Evolutionary conservation across 37 sponge, comb jelly and placozoan genomes (phyloP), one percentile per base, ranked within the genome.

Genomic region (Oopsacas minuta): DNA sequence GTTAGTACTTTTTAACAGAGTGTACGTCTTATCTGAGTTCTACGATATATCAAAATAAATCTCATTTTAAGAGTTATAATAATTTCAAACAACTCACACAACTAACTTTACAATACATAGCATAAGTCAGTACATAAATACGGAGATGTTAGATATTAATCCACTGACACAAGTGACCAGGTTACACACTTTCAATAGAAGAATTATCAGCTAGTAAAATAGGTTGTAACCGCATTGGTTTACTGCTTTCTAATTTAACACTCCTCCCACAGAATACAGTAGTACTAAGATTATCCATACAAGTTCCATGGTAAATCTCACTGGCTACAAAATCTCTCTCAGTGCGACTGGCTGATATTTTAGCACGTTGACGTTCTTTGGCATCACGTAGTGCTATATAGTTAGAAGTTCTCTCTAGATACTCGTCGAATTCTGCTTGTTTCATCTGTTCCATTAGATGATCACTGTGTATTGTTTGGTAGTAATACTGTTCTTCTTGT

Each of bases 341-440:
- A 25, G 30, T 25, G 32, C 75, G 20, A 34, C 75, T 61, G 75
- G 75, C 75, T 10, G 75, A 61, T 10, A 61, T 12, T 34, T 61
- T 61, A n/a, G 75, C 75, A n/a, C 75, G 75, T 34, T 61, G 75
- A 32, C 75, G 22, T 34, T 61, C 75, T 34, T 61, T 61, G 32
- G 75, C 75, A 12, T 61, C 75, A 32, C 75, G 7, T n/a, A 93
- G 82, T 23, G 85, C 39, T 52, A 89, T 37, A 81, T 90, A 86
- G 38, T 90, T 88, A 15, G 93, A 90, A 0, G 93, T 93, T 35
- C 93, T 84, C 39, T 83, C 39, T 37, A 91, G 22, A 82, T 87
- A 87, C 36, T 84, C 83, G 12, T 85, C 52, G 30, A 87, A 88
- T 32, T 86, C 84, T 35, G 36, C 39, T 81, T 89, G 69, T 28